Evolutionary conservation across 2,888 invertebrate genomes (phyloP).

Genomic region (Nomada flava): DNA sequence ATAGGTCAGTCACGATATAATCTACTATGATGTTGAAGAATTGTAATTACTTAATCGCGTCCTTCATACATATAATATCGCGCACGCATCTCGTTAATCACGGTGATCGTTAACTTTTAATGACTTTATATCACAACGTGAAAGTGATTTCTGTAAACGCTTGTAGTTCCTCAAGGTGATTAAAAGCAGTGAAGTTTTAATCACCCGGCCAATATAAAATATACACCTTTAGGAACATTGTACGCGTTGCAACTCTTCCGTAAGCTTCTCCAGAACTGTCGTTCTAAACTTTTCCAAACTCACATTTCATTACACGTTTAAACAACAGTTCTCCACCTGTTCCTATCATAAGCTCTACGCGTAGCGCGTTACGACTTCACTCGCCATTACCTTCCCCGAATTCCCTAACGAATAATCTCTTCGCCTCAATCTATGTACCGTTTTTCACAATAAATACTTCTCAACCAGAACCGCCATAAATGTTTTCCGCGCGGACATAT

Average conservation of each 20-base stretch:
- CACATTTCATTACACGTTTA: not conserved
- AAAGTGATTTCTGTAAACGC: not conserved
- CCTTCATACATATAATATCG: constrained; percentile 14
- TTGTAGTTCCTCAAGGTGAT: not conserved
- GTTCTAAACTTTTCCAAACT: not conserved
- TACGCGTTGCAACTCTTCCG: not conserved
- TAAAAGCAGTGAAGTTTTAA: constrained; percentile 1
- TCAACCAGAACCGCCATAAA: too few relatives aligned
- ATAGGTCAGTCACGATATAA: constrained; percentile 21
- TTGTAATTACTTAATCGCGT: not conserved
- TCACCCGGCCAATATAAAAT: not conserved
- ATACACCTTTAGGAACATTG: too few relatives aligned
- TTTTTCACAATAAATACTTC: too few relatives aligned
- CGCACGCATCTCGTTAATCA: constrained; percentile 19
- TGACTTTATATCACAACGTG: not conserved
- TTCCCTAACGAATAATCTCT: too few relatives aligned
- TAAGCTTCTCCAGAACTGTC: not conserved
- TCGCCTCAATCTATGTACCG: too few relatives aligned
- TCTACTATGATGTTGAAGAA: constrained; percentile 3
- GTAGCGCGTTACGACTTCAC: too few relatives aligned
- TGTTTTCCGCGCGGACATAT: too few relatives aligned
- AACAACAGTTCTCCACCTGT: too few relatives aligned
- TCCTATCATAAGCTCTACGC: too few relatives aligned
- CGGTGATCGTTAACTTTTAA: constrained; percentile 4
- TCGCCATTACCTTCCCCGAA: too few relatives aligned